These are phyloP conservation scores for Synanthedon myopaeformis DNA, from an alignment of 2,888 invertebrate species.

Conservation along the genomic window DNA sequence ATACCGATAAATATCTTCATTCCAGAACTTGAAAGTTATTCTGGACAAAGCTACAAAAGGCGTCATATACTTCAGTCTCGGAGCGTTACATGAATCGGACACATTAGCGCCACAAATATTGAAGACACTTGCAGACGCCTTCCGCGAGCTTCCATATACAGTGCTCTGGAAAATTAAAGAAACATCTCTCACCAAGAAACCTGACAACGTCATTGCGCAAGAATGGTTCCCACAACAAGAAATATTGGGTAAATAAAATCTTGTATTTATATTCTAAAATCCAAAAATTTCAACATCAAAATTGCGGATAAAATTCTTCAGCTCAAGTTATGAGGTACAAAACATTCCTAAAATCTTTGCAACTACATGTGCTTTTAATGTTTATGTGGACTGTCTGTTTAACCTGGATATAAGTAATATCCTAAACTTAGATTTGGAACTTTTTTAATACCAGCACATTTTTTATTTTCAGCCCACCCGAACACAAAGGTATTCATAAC, in stretches of 20 bases:
- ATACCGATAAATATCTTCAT: too few relatives aligned
- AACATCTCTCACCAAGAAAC: constrained; percentile 39
- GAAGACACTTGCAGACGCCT: constrained; percentile 49
- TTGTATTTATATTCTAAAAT: neutral
- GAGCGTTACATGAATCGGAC: constrained; percentile 57
- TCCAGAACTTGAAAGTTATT: constrained; percentile 38
- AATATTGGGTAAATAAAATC: constrained; percentile 48
- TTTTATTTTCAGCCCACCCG: constrained; percentile 40
- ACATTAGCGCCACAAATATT: constrained; percentile 41
- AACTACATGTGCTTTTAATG: too few relatives aligned
- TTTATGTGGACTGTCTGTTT: too few relatives aligned
- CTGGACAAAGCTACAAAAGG: constrained; percentile 55
- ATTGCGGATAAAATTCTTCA: too few relatives aligned
- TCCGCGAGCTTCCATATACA: constrained; percentile 55
- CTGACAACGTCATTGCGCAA: constrained; percentile 51
- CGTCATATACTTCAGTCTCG: constrained; percentile 62
- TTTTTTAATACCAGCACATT: neutral
- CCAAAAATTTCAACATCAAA: neutral
- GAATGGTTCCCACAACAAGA: constrained; percentile 71
- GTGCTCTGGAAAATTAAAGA: constrained; percentile 65
- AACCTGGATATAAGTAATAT: too few relatives aligned
- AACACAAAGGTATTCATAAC: constrained; percentile 56
- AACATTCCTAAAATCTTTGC: too few relatives aligned
- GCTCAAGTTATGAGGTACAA: too few relatives aligned
- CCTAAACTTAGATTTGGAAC: too few relatives aligned